A percentile compares a stretch with the other conserved stretches of the same genome.
phyloP scores from a whole-genome alignment of 1,140 invertebrate genomes.

The Phocides pigmalion region DNA sequence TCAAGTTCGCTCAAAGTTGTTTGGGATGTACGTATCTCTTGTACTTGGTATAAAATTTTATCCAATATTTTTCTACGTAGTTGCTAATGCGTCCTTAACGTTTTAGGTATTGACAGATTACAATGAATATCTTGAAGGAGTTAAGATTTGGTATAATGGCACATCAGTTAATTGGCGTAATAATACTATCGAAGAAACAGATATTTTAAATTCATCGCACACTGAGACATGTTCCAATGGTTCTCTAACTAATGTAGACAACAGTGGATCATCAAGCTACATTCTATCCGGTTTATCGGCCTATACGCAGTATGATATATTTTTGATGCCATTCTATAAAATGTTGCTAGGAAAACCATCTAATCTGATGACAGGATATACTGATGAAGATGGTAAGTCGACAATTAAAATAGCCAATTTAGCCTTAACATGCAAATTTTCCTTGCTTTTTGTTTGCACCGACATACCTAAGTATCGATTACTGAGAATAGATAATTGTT shows the following conservation, averaged over 20 bases:
- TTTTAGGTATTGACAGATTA: constrained; percentile 81
- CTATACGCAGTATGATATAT: constrained; percentile 90
- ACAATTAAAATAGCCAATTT: not conserved
- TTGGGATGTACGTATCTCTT: constrained; percentile 89
- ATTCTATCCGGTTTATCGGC: constrained; percentile 87
- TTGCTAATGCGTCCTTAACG: constrained; percentile 14
- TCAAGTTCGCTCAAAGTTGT: constrained; percentile 92
- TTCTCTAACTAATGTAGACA: constrained; percentile 86
- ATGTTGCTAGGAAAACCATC: constrained; percentile 90
- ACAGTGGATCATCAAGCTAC: constrained; percentile 85
- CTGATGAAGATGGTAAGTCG: constrained; percentile 89
- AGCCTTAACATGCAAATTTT: constrained; percentile 39
- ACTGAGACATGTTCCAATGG: constrained; percentile 67
- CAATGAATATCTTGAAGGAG: constrained; percentile 91
- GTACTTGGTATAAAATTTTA: constrained; percentile 3
- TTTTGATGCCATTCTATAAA: constrained; percentile 91
- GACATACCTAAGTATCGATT: constrained; percentile 27
- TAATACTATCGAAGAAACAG: constrained; percentile 59
- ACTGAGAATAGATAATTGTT: constrained; percentile 48
- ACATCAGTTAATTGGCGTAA: constrained; percentile 75
- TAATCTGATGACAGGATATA: constrained; percentile 88
- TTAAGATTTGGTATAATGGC: constrained; percentile 93
- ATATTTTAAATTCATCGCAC: constrained; percentile 57
- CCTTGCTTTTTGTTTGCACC: not conserved
- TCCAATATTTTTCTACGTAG: not conserved